Conservation (phyloP, 2,797 vertebrate species). For the Ctenochaetus hawaiiensis region DNA sequence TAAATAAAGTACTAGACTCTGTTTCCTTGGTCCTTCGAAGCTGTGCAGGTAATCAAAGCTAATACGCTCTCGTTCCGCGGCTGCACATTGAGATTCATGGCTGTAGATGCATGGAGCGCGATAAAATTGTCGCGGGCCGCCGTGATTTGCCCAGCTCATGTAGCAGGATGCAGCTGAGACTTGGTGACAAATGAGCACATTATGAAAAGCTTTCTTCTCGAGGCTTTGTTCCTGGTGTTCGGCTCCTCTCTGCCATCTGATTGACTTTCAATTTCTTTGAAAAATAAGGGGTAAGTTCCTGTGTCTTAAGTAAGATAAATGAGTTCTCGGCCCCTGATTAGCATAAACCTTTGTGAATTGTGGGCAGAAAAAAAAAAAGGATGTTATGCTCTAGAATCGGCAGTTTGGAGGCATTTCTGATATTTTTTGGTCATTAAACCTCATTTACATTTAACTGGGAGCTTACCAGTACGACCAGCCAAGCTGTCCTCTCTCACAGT, state of each 20-base stretch:
- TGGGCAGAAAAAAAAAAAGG: neutral
- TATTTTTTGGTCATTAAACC: conserved; percentile 12
- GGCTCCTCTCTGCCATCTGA: conserved; percentile 50
- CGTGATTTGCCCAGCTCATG: conserved; percentile 34
- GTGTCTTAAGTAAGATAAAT: conserved; percentile 64
- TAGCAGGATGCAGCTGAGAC: conserved; percentile 23
- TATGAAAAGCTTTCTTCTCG: conserved; percentile 51
- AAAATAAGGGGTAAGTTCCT: conserved; percentile 54
- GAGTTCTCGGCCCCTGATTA: conserved; percentile 26
- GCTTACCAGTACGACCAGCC: conserved; percentile 9
- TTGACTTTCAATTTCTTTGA: conserved; percentile 67
- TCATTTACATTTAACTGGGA: conserved; percentile 8
- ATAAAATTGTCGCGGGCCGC: conserved; percentile 36
- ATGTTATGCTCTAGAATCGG: conserved; percentile 12
- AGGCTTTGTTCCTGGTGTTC: conserved; percentile 43
- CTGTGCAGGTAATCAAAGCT: conserved; percentile 33
- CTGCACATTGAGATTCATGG: conserved; percentile 40
- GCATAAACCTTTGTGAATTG: conserved; percentile 33
- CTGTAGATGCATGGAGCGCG: conserved; percentile 5
- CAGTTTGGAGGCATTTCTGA: neutral
- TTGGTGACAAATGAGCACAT: conserved; percentile 66
- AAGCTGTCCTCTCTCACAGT: neutral
- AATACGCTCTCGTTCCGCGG: conserved; percentile 28
- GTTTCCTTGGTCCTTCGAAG: conserved; percentile 11
- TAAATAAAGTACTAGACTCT: conserved; percentile 26